A percentile compares a stretch with the other conserved stretches of the same genome.
Conservation (phyloP, 2,888 invertebrate genomes). For the Cryptocheilus praepositus region DNA sequence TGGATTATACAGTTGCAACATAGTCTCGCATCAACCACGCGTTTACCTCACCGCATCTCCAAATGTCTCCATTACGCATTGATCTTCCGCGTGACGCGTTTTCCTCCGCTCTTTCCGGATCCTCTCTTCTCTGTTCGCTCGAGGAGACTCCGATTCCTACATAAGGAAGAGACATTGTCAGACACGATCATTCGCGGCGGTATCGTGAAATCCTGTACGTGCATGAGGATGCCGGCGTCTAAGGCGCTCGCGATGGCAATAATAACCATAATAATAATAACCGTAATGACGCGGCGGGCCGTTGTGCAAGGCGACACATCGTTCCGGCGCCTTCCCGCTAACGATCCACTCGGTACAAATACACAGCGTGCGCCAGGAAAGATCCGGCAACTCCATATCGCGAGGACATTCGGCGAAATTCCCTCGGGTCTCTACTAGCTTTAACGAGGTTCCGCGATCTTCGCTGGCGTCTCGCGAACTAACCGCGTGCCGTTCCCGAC, state of each 20-base stretch:
- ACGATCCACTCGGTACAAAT: constrained; percentile 6
- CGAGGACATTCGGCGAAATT: constrained; percentile 1
- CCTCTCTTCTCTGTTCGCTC: too few species aligned
- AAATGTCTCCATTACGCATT: too few species aligned
- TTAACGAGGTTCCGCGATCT: background rate
- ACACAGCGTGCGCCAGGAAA: background rate
- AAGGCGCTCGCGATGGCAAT: too few species aligned
- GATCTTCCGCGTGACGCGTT: too few species aligned
- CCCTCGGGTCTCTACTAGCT: background rate
- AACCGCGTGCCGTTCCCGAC: background rate
- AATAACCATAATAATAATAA: too few species aligned
- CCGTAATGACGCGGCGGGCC: constrained; percentile 3
- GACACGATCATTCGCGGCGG: too few species aligned
- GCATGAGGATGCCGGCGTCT: background rate
- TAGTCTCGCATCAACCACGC: too few species aligned
- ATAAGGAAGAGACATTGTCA: too few species aligned
- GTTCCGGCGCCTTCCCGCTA: background rate
- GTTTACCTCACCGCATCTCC: too few species aligned
- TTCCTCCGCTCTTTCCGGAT: too few species aligned
- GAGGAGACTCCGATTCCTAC: too few species aligned
- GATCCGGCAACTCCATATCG: constrained; percentile 10
- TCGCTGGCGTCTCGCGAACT: background rate
- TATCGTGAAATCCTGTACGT: background rate
- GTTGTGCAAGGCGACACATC: background rate
- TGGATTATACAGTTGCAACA: too few species aligned